phyloP scores from a whole-genome alignment of 2,797 vertebrate species.

The Limnodromus scolopaceus region DNA sequence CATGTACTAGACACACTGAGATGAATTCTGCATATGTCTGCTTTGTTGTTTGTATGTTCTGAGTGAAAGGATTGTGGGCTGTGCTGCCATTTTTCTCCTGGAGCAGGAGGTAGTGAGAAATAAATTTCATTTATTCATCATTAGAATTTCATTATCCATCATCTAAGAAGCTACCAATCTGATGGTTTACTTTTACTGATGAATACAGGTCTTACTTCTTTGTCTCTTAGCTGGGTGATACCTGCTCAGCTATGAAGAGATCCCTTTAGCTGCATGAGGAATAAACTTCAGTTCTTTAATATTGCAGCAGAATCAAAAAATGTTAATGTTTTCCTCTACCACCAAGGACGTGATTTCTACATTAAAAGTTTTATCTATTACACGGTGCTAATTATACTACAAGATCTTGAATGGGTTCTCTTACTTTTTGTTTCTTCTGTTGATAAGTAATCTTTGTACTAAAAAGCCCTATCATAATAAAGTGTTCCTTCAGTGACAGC shows the following conservation, averaged over 20 bases:
- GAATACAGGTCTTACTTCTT: background rate
- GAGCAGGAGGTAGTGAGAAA: background rate
- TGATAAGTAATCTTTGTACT: background rate
- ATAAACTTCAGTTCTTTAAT: conserved; percentile 3
- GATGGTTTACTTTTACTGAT: background rate
- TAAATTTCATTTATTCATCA: background rate
- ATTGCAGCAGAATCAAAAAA: background rate
- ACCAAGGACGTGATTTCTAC: background rate
- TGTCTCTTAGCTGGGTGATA: background rate
- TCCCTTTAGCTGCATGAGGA: background rate
- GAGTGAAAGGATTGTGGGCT: background rate
- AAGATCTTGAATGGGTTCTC: background rate
- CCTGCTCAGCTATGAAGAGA: background rate
- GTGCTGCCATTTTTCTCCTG: background rate
- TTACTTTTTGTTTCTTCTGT: background rate
- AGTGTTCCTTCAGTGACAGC: background rate
- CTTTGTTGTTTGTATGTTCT: background rate
- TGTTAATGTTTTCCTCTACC: background rate
- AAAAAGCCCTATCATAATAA: background rate
- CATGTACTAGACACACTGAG: background rate
- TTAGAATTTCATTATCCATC: background rate
- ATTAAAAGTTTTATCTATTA: background rate
- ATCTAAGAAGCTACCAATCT: background rate
- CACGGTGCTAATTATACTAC: background rate
- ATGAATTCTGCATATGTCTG: background rate